Evolutionary conservation across 2,113 vertebrate species (phyloP).

Genomic region (Anser brachyrhynchus): DNA sequence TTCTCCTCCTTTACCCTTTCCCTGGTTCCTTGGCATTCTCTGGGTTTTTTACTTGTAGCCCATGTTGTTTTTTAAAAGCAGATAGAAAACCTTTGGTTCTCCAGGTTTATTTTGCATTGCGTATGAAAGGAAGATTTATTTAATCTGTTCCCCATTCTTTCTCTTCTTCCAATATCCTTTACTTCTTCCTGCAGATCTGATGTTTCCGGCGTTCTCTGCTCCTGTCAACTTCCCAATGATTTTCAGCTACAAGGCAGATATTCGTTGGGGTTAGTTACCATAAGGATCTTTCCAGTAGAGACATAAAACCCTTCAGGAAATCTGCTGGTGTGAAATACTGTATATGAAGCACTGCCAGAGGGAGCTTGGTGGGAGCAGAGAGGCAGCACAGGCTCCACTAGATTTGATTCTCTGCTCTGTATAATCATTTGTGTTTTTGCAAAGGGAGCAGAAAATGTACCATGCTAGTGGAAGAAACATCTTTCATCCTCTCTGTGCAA

Average conservation of each 20-base stretch:
- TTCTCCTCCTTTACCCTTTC: background rate
- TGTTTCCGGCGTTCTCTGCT: background rate
- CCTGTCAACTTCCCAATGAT: background rate
- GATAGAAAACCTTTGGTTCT: accelerated
- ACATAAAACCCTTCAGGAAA: background rate
- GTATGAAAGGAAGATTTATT: background rate
- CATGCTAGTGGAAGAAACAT: accelerated
- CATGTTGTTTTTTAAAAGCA: background rate
- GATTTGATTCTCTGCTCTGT: background rate
- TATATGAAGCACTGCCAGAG: background rate
- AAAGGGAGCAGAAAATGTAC: background rate
- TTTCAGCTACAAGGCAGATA: accelerated
- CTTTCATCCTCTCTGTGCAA: background rate
- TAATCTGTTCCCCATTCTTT: background rate
- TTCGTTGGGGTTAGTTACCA: background rate
- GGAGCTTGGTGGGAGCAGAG: background rate
- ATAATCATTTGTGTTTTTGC: background rate
- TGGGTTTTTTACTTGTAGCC: background rate
- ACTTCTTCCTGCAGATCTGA: background rate
- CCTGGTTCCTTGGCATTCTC: background rate
- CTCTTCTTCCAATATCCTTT: background rate
- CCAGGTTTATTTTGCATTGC: accelerated
- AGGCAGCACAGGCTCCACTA: background rate
- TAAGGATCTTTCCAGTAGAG: background rate
- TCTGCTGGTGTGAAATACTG: background rate